These are phyloP conservation scores for Muscidifurax raptorellus DNA, from an alignment of 1,140 invertebrate species.

Conservation along the genomic window DNA sequence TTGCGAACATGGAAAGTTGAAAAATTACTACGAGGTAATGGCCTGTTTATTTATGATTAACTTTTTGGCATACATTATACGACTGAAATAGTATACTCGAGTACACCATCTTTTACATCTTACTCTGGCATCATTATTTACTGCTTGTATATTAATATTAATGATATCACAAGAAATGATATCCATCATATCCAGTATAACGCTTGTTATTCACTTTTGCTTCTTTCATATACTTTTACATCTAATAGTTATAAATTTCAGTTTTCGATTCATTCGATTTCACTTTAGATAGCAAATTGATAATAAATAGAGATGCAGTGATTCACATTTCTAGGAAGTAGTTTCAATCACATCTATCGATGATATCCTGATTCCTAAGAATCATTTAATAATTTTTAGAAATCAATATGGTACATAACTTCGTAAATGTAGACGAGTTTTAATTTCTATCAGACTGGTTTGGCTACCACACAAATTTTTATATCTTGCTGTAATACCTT, in stretches of 20 bases:
- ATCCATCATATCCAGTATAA: neutral
- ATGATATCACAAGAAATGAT: neutral
- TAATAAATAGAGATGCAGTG: neutral
- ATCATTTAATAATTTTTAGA: neutral
- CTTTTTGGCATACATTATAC: too few relatives aligned
- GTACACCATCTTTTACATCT: neutral
- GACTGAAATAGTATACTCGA: neutral
- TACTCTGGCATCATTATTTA: neutral
- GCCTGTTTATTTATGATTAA: too few relatives aligned
- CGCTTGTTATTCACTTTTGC: neutral
- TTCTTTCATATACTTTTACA: neutral
- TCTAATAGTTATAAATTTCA: too few relatives aligned
- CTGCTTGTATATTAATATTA: neutral
- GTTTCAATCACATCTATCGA: neutral
- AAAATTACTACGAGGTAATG: too few relatives aligned
- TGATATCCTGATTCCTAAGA: neutral
- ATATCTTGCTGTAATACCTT: neutral
- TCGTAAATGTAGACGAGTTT: neutral
- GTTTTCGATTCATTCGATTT: neutral
- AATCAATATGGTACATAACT: neutral
- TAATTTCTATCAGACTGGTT: neutral
- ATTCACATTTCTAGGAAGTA: neutral
- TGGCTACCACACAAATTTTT: neutral
- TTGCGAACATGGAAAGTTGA: too few relatives aligned
- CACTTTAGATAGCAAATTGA: neutral